Base-by-base conservation (phyloP, 2,888 invertebrate species). In the Drosophila birchii region DNA sequence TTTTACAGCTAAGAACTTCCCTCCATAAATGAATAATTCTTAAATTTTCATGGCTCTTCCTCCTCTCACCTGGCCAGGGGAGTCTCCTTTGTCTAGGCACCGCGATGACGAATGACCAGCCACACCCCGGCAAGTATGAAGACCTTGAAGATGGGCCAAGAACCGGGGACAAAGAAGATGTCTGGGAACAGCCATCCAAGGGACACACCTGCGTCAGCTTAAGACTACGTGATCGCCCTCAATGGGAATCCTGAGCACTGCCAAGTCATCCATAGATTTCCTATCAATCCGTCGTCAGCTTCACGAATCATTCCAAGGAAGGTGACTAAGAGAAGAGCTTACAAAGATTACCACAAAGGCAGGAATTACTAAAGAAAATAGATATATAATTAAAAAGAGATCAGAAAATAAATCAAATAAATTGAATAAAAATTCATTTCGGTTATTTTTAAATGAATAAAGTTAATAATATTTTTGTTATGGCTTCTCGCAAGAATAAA, bases 131-230 rank as follows among this genome's bases (percentile, higher is more conserved):
- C 20, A 3, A 20, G 16, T 14, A 9, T 9, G 20, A 16, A 34
- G 34, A 34, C 34, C 51, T 51, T 51, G 51, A 34, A 16, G 20
- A 9, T 16, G 20, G 34, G 16, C 34, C 20, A 34, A 51, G 51
- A 20, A 51, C 20, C 51, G 20, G 20, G 5, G 16, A 51, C 34
- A 34, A 51, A 51, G 51, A 20, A 34, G 16, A 34, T n/a, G n/a
- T 16, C 34, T 34, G 32, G 49, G 49, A 5, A 51, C 1, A 16
- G 8, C 32, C 49, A 14, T 5, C 34, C 20, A 16, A 20, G 34
- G 20, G 51, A 51, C 51, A 51, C 51, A 34, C 51, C 51, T 51
- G 51, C 34, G 51, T 51, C 51, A 20, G 34, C 34, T 51, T 34
- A 51, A 51, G 14, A 16, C 20, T 51, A 51, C 51, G 51, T 51